Evolutionary conservation across 2,888 invertebrate species (phyloP), one percentile per base, ranked within the genome.

Genomic region (Lepas anatifera): DNA sequence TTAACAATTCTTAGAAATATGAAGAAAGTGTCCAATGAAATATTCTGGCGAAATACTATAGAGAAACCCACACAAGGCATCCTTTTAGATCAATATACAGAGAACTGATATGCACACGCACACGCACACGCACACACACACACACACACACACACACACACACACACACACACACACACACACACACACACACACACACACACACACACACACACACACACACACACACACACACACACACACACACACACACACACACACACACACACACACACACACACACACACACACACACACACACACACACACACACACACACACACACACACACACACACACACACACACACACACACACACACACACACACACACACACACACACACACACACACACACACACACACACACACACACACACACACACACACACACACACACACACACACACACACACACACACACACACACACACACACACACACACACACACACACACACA

Each of bases 251-350:
- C 48, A 48, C 10, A 48, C 48, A 48, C 10, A 48, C 48, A 48
- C 10, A 48, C 48, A 48, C 10, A 48, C 25, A 48, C 48, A 48
- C 10, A 48, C 48, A 48, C 10, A 48, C 25, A 48, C 10, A 48
- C 48, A 48, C 10, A 48, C 48, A 48, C 48, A 48, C 10, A 48
- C 48, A 48, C 10, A 48, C 48, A 48, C 6, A 48, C 22, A 48
- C 13, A 48, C 48, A 48, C 18, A 48, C 25, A 48, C 18, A 67
- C 43, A 32, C 18, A 67, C 43, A 67, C 18, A 67, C 35, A 67
- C 18, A 67, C 43, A 67, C 43, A 67, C 10, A 67, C 35, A 37
- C 10, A 39, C 43, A 67, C 10, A 67, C 43, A 67, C 43, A 67
- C 18, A 63, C 48, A 48, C 10, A n/a, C 25, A 48, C 6, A n/a